These are phyloP conservation scores for Drosophila flavopinicola DNA, from an alignment of 2,888 invertebrate species.

Conservation along the genomic window DNA sequence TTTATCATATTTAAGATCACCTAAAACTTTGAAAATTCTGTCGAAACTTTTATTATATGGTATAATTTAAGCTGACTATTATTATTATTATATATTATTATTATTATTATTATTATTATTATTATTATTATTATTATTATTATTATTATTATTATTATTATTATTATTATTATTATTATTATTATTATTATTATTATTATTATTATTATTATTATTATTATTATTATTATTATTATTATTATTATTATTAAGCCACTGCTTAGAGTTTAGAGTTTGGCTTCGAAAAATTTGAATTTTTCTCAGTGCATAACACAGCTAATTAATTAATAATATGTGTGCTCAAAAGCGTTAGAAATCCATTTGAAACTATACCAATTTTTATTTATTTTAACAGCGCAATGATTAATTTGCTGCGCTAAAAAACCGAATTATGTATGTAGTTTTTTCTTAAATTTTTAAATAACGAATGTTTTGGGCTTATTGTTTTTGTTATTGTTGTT, in stretches of 20 bases:
- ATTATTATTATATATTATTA: too few species aligned
- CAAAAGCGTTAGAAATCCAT: slow-evolving; percentile 58
- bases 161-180: not conserved
- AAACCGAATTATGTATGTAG: slow-evolving; percentile 32
- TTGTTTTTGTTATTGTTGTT: slow-evolving; percentile 11
- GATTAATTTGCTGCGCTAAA: slow-evolving; percentile 72
- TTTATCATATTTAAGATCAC: too few species aligned
- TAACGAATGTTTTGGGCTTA: slow-evolving; percentile 23
- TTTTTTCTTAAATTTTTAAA: slow-evolving; percentile 5
- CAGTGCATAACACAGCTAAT: slow-evolving; percentile 59
- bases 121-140: too few species aligned
- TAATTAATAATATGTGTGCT: slow-evolving; percentile 69
- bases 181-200: too few species aligned
- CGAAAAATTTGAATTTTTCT: slow-evolving; percentile 8
- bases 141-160: not conserved
- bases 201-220: not conserved
- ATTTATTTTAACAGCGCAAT: slow-evolving; percentile 77
- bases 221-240: too few species aligned
- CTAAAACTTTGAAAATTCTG: not conserved
- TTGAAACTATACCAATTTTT: slow-evolving; percentile 74
- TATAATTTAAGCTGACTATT: too few species aligned
- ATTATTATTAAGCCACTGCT: not conserved
- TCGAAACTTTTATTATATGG: not conserved
- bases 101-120: not conserved
- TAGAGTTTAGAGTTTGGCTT: not conserved